Evolutionary conservation across 2,888 invertebrate genomes (phyloP).

Genomic region (Tridacna gigas): DNA sequence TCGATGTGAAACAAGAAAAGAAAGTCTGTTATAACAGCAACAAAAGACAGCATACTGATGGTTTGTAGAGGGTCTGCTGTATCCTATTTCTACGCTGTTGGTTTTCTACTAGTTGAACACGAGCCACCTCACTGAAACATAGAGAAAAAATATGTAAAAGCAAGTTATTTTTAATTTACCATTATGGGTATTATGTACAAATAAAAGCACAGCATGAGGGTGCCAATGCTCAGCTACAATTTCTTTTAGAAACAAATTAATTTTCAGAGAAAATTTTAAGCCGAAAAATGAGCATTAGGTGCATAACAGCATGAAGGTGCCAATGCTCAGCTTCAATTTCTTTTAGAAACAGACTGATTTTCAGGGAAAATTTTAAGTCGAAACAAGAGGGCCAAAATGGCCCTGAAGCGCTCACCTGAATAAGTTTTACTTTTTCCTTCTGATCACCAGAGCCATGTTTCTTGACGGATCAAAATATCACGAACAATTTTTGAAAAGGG

Average conservation of each 20-base stretch:
- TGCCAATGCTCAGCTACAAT: background rate
- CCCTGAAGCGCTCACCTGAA: too few species aligned
- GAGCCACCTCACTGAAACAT: slow-evolving; percentile 71
- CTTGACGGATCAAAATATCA: too few species aligned
- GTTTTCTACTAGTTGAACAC: slow-evolving; percentile 76
- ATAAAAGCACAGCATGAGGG: too few species aligned
- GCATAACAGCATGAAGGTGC: too few species aligned
- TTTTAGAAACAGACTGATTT: too few species aligned
- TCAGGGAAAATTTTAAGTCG: too few species aligned
- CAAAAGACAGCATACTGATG: slow-evolving; percentile 38
- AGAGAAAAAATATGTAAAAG: background rate
- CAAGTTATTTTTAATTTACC: background rate
- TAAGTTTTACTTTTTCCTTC: too few species aligned
- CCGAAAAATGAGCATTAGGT: too few species aligned
- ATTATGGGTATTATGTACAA: background rate
- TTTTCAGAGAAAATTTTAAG: background rate
- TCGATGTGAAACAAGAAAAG: background rate
- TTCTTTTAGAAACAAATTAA: background rate
- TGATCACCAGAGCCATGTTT: too few species aligned
- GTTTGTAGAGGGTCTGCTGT: slow-evolving; percentile 68
- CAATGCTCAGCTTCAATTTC: too few species aligned
- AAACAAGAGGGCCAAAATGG: too few species aligned
- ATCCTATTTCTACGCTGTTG: slow-evolving; percentile 72
- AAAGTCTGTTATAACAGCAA: background rate
- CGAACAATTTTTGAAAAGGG: too few species aligned